These are phyloP conservation scores for Epinephelus malabaricus DNA, from an alignment of 2,797 vertebrate genomes.

Conservation along the genomic window DNA sequence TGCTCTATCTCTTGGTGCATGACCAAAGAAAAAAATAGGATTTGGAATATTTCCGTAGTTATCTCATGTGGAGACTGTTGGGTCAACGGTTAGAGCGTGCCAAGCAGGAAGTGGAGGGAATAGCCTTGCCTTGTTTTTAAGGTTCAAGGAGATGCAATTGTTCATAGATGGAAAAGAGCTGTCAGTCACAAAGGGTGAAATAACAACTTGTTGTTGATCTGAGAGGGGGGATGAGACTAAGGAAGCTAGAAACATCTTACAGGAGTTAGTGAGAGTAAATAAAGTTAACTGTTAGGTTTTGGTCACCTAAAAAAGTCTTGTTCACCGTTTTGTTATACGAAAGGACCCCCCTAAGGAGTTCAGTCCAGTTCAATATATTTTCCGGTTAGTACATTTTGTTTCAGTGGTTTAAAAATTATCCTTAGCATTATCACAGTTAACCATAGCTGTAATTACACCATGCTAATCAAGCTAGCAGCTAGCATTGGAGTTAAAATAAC, in stretches of 20 bases:
- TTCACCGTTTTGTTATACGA: too few relatives aligned
- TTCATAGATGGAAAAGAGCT: conserved; percentile 48
- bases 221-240: not conserved
- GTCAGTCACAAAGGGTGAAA: conserved; percentile 60
- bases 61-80: conserved; percentile 47
- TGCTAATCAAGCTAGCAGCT: too few relatives aligned
- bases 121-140: conserved; percentile 36
- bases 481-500: too few relatives aligned
- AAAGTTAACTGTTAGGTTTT: too few relatives aligned
- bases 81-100: conserved; percentile 53
- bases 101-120: conserved; percentile 54
- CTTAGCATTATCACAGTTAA: too few relatives aligned
- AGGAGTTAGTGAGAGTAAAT: not conserved
- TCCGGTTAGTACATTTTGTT: too few relatives aligned
- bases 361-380: too few relatives aligned
- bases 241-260: conserved; percentile 10
- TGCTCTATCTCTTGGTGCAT: conserved; percentile 24
- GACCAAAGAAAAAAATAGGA: conserved; percentile 19
- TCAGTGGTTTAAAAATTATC: too few relatives aligned
- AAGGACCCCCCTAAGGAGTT: too few relatives aligned
- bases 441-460: too few relatives aligned
- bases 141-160: conserved; percentile 61
- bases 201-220: conserved; percentile 38
- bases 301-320: too few relatives aligned
- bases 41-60: conserved; percentile 60